Conservation (phyloP, 2,113 vertebrate species). For the Melanotaenia duboulayi region DNA sequence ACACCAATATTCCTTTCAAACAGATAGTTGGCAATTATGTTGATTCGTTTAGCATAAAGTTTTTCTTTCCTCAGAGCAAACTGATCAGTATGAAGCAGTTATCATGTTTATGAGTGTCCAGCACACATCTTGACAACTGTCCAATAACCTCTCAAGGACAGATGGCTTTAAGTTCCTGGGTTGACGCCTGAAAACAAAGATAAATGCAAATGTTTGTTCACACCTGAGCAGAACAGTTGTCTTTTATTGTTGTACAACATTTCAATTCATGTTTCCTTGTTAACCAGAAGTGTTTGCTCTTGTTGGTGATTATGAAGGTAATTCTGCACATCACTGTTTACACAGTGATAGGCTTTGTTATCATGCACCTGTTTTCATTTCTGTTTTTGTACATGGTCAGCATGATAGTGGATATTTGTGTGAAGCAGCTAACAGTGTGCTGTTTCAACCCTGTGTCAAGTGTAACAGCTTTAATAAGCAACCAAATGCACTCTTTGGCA, state of each 20-base stretch:
- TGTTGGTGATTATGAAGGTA: constrained; percentile 9
- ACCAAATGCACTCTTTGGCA: too few relatives aligned
- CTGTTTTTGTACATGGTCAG: not conserved
- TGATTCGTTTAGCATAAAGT: too few relatives aligned
- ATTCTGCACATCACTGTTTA: constrained; percentile 35
- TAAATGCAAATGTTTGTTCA: constrained; percentile 14
- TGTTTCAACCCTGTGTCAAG: not conserved
- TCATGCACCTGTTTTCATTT: constrained; percentile 13
- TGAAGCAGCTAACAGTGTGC: not conserved
- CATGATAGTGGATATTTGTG: not conserved
- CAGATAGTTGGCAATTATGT: too few relatives aligned
- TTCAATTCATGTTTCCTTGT: constrained; percentile 13
- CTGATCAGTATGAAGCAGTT: too few relatives aligned
- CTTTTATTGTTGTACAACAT: not conserved
- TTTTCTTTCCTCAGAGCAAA: too few relatives aligned
- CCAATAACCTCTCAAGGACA: not conserved
- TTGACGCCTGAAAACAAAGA: not conserved
- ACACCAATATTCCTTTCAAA: too few relatives aligned
- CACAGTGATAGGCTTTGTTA: constrained; percentile 22
- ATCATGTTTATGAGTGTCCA: too few relatives aligned
- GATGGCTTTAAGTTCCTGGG: constrained; percentile 1
- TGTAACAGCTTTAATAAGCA: too few relatives aligned
- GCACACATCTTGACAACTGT: too few relatives aligned
- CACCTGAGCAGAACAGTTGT: constrained; percentile 1
- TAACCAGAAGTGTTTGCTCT: constrained; percentile 34